Base-by-base conservation (phyloP, 1,140 invertebrate genomes). In the Oncopodura yosiiana region DNA sequence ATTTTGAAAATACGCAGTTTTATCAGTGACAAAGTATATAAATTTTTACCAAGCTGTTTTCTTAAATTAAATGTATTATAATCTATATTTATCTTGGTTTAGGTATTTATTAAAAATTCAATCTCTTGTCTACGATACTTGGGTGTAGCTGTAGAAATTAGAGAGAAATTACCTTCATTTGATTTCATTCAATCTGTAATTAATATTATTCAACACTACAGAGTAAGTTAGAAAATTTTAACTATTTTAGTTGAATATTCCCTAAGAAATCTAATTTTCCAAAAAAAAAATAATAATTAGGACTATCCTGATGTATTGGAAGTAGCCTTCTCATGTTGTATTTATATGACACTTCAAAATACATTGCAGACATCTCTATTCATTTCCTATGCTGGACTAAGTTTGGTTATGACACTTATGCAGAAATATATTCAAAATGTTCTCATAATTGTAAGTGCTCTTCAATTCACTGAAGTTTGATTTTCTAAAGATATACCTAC, bases 71-170 rank as follows among this genome's bases (percentile, higher is more conserved):
- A n/a, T n/a, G n/a, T n/a, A n/a, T n/a, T n/a, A n/a, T n/a, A n/a
- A n/a, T n/a, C n/a, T n/a, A n/a, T n/a, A n/a, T n/a, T n/a, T n/a
- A n/a, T n/a, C n/a, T n/a, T n/a, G n/a, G n/a, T 41, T 12, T 19
- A 41, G 38, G 19, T 41, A 16, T 16, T 60, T n/a, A 49, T 49
- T 11, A 51, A 45, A 27, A 60, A 60, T 27, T 27, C 58, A n/a
- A 37, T 60, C 3, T 45, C 44, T 1, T 29, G 16, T 21, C 46
- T 60, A 18, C 46, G 58, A 8, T 60, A 55, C 30, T 16, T 60
- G 26, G 27, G 30, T 38, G 29, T 50, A 9, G 21, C 19, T 37
- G 18, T 27, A 26, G 29, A 39, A 8, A 23, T 60, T 8, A 19
- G 58, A 43, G 46, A 36, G n/a, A 50, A 46, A 27, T 27, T 18